Conservation (phyloP, 1,140 invertebrate species). For the Tetramorium simillimum region DNA sequence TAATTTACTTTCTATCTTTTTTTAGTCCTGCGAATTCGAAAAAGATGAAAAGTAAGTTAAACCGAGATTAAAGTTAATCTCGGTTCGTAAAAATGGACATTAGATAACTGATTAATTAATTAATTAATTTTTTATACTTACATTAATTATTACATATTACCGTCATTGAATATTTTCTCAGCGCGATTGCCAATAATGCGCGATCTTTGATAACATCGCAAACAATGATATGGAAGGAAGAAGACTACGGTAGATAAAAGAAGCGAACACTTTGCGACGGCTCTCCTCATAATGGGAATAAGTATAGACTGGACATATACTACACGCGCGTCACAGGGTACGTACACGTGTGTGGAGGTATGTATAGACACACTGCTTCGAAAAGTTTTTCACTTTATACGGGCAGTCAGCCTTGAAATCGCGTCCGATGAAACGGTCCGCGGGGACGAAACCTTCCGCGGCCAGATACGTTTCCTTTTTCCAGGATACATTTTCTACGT, state of each 20-base stretch:
- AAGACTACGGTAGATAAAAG: constrained; percentile 32
- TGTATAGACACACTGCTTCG: constrained; percentile 44
- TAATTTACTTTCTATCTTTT: too few relatives aligned
- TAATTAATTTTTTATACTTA: neutral
- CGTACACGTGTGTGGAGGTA: constrained; percentile 1
- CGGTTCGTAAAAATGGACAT: too few relatives aligned
- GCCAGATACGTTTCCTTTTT: constrained; percentile 60
- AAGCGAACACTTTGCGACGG: neutral
- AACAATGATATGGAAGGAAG: neutral
- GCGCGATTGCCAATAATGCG: neutral
- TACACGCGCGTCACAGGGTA: neutral
- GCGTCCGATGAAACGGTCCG: constrained; percentile 66
- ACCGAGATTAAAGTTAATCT: too few relatives aligned
- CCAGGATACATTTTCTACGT: constrained; percentile 56
- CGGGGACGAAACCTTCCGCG: constrained; percentile 49
- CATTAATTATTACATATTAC: neutral
- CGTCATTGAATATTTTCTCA: neutral
- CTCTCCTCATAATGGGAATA: constrained; percentile 72
- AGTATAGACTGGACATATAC: constrained; percentile 66
- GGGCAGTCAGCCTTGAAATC: constrained; percentile 82
- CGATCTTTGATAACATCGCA: neutral
- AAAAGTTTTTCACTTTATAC: constrained; percentile 82
- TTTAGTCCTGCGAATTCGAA: too few relatives aligned
- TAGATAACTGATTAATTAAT: constrained; percentile 2
- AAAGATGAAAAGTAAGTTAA: too few relatives aligned